Evolutionary conservation across 1,140 invertebrate genomes (phyloP), one percentile per base, ranked within the genome.

Genomic region (Proctacanthus coquilletti): DNA sequence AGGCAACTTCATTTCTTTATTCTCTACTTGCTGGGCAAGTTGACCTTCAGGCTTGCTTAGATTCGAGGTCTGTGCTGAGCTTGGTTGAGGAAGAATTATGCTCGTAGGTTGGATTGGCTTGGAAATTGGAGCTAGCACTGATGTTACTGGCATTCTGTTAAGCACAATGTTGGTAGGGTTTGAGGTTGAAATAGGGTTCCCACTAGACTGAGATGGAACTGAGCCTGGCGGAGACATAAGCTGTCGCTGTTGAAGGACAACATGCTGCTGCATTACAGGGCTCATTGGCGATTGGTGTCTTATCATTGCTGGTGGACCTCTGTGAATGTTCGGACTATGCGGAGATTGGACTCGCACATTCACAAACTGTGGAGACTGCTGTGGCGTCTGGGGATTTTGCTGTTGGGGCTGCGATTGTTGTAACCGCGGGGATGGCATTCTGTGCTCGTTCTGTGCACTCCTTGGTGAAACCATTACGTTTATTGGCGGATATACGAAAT

Each of bases 81-180:
- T 57, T n/a, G 56, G 31, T 50, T 69, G 66, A 39, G 63, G 65
- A 19, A 69, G 44, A 34, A 50, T 49, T 3, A 68, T 47, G 40
- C 63, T 69, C 23, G 59, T 64, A 3, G 57, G 40, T 55, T 59
- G 64, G n/a, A 67, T 39, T 39, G 69, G 63, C 57, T 72, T 72
- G 3, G 68, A 60, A 40, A 68, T 64, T 10, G 64, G 61, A 21
- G 65, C 51, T 38, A 70, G 53, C 17, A 72, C 63, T 10, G 69
- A 62, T 18, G 69, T 66, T 20, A 70, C 64, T 21, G 70, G 66
- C 21, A 71, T 50, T 38, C 65, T 49, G 41, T 62, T 65, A 25
- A 64, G 18, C 5, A 25, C 17, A 15, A 36, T 23, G 20, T 4
- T 6, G 9, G 10, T 5, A 13, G 6, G 5, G 30, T 5, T 13